Conservation (phyloP, 2,113 vertebrate species). For the Poicephalus meyeri region DNA sequence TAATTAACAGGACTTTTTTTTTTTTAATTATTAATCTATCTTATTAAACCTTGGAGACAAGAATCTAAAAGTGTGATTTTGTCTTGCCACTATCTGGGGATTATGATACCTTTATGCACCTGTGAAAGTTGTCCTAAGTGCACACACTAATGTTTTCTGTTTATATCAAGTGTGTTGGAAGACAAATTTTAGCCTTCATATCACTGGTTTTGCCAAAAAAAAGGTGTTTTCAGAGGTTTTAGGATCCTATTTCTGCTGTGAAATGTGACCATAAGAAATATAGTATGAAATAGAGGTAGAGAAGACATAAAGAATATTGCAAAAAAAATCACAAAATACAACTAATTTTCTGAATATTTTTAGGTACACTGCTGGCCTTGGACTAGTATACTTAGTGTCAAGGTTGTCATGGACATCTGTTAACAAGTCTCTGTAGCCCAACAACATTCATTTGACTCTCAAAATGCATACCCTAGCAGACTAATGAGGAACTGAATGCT, state of each 20-base stretch:
- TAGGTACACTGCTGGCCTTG: not conserved
- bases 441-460: conserved; percentile 45
- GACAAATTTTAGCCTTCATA: not conserved
- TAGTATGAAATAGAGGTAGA: not conserved
- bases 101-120: conserved; percentile 10
- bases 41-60: not conserved
- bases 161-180: conserved; percentile 1
- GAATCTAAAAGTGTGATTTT: not conserved
- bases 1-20: not conserved
- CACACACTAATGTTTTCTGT: not conserved
- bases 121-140: conserved; percentile 18
- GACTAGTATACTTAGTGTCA: not conserved
- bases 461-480: conserved; percentile 26
- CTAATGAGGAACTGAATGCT: conserved; percentile 60
- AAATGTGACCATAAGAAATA: not conserved
- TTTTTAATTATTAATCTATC: not conserved
- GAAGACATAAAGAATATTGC: not conserved
- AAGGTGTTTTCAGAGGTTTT: not conserved
- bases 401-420: conserved; percentile 19
- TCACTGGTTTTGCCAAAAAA: not conserved
- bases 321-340: not conserved
- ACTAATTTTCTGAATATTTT: not conserved
- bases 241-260: not conserved
- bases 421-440: conserved; percentile 40
- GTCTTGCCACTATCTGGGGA: not conserved